Conservation (phyloP, 2,113 vertebrate genomes). For the Pomatorhinus ruficollis region DNA sequence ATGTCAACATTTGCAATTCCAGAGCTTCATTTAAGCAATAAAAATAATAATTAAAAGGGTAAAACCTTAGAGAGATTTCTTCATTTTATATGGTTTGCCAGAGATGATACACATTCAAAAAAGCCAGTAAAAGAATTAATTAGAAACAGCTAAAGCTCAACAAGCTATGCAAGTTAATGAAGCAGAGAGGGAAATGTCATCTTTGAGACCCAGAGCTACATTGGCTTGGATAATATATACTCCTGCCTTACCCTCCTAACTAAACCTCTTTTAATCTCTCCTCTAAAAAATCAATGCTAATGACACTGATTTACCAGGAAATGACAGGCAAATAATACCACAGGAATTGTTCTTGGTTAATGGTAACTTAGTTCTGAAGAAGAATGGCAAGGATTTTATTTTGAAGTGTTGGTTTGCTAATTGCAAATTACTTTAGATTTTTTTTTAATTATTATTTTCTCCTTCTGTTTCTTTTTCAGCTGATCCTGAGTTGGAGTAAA, state of each 20-base stretch:
- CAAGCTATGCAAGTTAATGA: slow-evolving; percentile 84
- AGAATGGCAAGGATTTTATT: not conserved
- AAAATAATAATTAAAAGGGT: slow-evolving; percentile 88
- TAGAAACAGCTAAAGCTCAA: slow-evolving; percentile 82
- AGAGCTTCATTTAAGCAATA: slow-evolving; percentile 81
- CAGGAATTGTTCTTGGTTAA: slow-evolving; percentile 58
- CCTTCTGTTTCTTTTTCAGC: not conserved
- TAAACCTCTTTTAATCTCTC: slow-evolving; percentile 79
- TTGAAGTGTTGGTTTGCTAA: slow-evolving; percentile 21
- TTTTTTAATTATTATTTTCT: not conserved
- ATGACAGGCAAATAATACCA: slow-evolving; percentile 70
- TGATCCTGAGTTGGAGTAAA: not conserved
- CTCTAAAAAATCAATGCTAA: slow-evolving; percentile 76
- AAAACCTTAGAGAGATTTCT: slow-evolving; percentile 84
- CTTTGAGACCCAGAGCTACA: slow-evolving; percentile 75
- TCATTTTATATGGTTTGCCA: slow-evolving; percentile 81
- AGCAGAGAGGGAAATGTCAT: slow-evolving; percentile 81
- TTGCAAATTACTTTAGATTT: not conserved
- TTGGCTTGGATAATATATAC: slow-evolving; percentile 76
- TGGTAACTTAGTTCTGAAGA: slow-evolving; percentile 57
- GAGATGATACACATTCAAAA: slow-evolving; percentile 79
- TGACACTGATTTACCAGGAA: slow-evolving; percentile 76
- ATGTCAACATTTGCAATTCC: slow-evolving; percentile 86
- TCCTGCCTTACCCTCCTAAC: slow-evolving; percentile 71
- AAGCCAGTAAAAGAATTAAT: slow-evolving; percentile 84